Conservation (phyloP, 2,113 vertebrate species). For the Hypanus sabinus region DNA sequence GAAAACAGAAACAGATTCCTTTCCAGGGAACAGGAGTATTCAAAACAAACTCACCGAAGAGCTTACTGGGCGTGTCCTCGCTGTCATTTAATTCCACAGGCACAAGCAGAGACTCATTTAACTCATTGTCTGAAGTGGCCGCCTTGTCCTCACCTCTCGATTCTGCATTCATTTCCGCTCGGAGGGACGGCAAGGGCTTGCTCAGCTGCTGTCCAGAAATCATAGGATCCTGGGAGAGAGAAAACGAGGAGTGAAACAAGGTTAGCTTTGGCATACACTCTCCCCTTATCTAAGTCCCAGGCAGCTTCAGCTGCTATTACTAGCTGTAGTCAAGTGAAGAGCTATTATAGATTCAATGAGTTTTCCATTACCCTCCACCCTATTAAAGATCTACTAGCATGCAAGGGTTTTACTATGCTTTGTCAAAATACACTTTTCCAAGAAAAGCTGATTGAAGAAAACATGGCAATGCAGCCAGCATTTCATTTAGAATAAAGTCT, state of each 20-base stretch:
- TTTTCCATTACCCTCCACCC: conserved; percentile 88
- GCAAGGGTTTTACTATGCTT: conserved; percentile 72
- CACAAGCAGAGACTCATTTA: conserved; percentile 82
- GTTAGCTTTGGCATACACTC: conserved; percentile 59
- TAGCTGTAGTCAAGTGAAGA: conserved; percentile 93
- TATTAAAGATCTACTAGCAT: conserved; percentile 82
- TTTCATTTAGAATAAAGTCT: background rate
- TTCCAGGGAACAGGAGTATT: conserved; percentile 3
- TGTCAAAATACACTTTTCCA: conserved; percentile 44
- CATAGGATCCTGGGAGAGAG: conserved; percentile 84
- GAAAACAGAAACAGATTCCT: background rate
- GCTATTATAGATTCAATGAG: conserved; percentile 89
- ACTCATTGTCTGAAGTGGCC: conserved; percentile 88
- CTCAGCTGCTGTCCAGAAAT: conserved; percentile 98
- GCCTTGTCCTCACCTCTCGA: conserved; percentile 89
- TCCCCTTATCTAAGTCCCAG: conserved; percentile 68
- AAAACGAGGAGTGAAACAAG: conserved; percentile 57
- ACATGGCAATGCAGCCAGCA: background rate
- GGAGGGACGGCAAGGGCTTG: conserved; percentile 94
- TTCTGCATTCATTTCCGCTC: conserved; percentile 94
- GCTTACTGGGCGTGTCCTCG: conserved; percentile 88
- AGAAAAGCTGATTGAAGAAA: conserved; percentile 15
- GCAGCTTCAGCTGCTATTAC: conserved; percentile 86
- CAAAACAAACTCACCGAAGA: conserved; percentile 87
- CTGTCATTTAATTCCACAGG: conserved; percentile 82